phyloP scores from a whole-genome alignment of 2,113 vertebrate species.

The Labeo rohita region DNA sequence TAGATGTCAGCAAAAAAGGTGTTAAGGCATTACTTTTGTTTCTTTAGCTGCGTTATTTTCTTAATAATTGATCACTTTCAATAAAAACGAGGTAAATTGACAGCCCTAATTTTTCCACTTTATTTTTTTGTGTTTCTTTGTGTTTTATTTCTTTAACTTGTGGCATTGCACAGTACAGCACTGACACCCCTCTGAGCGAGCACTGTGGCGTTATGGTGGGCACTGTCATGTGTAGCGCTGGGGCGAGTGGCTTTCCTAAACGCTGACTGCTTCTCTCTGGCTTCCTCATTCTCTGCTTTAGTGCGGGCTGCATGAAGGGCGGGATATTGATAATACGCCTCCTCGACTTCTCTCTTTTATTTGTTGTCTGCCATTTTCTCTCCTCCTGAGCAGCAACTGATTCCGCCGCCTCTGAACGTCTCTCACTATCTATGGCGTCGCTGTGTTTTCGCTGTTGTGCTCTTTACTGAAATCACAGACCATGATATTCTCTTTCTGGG shows the following conservation, averaged over 20 bases:
- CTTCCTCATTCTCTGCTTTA: conserved; percentile 59
- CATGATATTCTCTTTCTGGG: conserved; percentile 62
- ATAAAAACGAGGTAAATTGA: background rate
- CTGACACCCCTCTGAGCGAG: conserved; percentile 60
- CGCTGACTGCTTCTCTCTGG: conserved; percentile 57
- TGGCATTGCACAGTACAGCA: conserved; percentile 53
- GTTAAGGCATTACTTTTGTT: background rate
- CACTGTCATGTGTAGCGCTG: conserved; percentile 70
- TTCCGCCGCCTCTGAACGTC: conserved; percentile 36
- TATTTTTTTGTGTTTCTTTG: conserved; percentile 34
- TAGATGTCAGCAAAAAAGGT: background rate
- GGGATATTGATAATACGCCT: conserved; percentile 63
- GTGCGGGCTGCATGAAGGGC: conserved; percentile 73
- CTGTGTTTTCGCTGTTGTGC: conserved; percentile 60
- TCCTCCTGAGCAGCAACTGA: conserved; percentile 51
- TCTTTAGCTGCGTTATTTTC: background rate
- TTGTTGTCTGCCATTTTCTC: conserved; percentile 56
- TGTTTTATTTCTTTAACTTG: conserved; percentile 57
- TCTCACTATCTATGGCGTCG: conserved; percentile 56
- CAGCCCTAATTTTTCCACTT: conserved; percentile 37
- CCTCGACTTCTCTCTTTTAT: conserved; percentile 51
- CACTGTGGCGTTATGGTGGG: conserved; percentile 70
- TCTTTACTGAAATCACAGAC: conserved; percentile 66
- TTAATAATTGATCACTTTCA: conserved; percentile 36
- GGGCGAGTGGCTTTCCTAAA: conserved; percentile 52